Evolutionary conservation across 2,113 vertebrate genomes (phyloP), one percentile per base, ranked within the genome.

Genomic region (Brevimyrus niger): DNA sequence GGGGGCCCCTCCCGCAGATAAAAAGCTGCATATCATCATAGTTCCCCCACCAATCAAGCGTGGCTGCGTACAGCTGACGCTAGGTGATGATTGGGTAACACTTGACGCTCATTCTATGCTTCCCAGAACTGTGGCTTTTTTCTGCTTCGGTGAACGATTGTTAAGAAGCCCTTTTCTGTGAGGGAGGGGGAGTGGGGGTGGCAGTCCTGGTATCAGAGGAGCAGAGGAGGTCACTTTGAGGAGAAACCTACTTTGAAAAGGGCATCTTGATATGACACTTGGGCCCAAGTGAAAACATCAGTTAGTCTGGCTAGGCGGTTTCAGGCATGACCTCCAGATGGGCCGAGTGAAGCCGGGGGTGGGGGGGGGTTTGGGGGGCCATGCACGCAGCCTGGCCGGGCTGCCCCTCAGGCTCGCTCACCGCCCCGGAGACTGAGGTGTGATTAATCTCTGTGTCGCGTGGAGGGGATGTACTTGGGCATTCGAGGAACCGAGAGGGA

Each of bases 221-320:
- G n/a, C n/a, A n/a, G n/a, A n/a, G n/a, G n/a, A n/a, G n/a, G 53
- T 87, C 7, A n/a, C 15, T 44, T 8, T 61, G 53, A 46, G 86
- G 3, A n/a, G 53, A 9, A 55, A 58, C 53, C 31, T n/a, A n/a
- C 47, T 87, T 51, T 38, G 86, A 55, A 50, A 87, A 87, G 86
- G 86, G 27, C 86, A 87, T 87, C 53, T 58, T 87, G 51, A 87
- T 61, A 61, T 23, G 42, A 10, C 53, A 87, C 86, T 87, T 61
- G 35, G 31, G 38, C 17, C 19, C 19, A 38, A 31, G 19, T 86
- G 51, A 61, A 61, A 87, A 84, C 55, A 65, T 23, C 10, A 51
- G 86, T 65, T n/a, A 61, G 38, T 38, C 35, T 44, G 86, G 86
- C 19, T 42, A 42, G 19, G 35, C 42, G 73, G 73, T 80, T 80